phyloP scores from a whole-genome alignment of 1,140 invertebrate genomes.

The Plutomurus gul region DNA sequence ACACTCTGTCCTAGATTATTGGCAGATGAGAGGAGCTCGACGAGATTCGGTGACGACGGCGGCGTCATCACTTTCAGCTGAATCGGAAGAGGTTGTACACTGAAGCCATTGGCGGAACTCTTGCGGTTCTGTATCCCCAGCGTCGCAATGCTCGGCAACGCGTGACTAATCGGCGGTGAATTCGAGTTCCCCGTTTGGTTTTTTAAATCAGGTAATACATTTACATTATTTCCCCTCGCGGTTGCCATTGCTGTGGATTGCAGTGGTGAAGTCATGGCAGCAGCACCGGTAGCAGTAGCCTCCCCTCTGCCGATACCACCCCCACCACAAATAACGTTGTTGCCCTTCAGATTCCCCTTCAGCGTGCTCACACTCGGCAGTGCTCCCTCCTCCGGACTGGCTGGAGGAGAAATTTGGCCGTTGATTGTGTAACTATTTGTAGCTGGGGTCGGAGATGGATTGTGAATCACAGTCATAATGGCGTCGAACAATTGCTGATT shows the following conservation, averaged over 20 bases:
- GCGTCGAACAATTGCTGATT: slow-evolving; percentile 33
- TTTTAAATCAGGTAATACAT: not conserved
- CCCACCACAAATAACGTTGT: not conserved
- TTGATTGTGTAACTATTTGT: slow-evolving; percentile 45
- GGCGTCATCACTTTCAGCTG: slow-evolving; percentile 62
- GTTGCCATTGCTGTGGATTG: not conserved
- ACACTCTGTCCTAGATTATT: slow-evolving; percentile 35
- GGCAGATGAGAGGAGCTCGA: slow-evolving; percentile 56
- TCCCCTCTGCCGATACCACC: not conserved
- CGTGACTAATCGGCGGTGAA: slow-evolving; percentile 6
- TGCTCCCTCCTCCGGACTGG: slow-evolving; percentile 60
- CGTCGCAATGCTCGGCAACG: slow-evolving; percentile 42
- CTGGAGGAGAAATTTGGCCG: slow-evolving; percentile 63
- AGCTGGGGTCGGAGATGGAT: not conserved
- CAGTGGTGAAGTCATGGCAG: not conserved
- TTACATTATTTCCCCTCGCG: not conserved
- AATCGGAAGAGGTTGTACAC: slow-evolving; percentile 38
- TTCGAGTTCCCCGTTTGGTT: not conserved
- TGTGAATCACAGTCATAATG: slow-evolving; percentile 48
- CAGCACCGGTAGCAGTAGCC: not conserved
- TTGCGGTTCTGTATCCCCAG: slow-evolving; percentile 42
- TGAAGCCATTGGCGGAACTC: slow-evolving; percentile 25
- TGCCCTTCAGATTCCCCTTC: not conserved
- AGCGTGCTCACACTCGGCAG: not conserved
- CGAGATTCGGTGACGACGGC: slow-evolving; percentile 63